Evolutionary conservation across 2,888 invertebrate genomes (phyloP).

Genomic region (Drosophila mayaguana): DNA sequence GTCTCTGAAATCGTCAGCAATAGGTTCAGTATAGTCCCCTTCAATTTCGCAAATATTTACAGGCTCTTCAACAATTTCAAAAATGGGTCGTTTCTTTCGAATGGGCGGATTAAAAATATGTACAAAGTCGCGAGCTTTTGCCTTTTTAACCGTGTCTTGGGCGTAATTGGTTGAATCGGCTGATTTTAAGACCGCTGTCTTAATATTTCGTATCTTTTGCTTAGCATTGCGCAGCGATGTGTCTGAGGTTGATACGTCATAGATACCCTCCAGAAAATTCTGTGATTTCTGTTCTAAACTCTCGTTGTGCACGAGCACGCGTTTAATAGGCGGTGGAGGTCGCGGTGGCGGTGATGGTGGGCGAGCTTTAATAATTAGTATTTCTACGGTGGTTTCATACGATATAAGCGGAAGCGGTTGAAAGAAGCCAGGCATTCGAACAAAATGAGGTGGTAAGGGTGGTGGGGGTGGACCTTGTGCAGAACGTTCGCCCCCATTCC

Average conservation of each 20-base stretch:
- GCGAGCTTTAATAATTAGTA: conserved; percentile 83
- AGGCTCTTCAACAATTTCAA: conserved; percentile 84
- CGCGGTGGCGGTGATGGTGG: conserved; percentile 83
- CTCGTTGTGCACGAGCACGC: conserved; percentile 84
- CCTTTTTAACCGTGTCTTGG: conserved; percentile 85
- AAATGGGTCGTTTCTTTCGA: conserved; percentile 81
- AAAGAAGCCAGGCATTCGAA: conserved; percentile 85
- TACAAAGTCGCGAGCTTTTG: conserved; percentile 84
- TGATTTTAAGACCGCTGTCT: conserved; percentile 84
- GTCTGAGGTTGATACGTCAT: conserved; percentile 81
- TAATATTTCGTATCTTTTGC: conserved; percentile 85
- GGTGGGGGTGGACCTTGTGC: conserved; percentile 74
- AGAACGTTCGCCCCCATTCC: conserved; percentile 54
- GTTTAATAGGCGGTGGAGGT: conserved; percentile 82
- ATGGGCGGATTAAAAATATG: conserved; percentile 85
- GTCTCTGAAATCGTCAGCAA: conserved; percentile 82
- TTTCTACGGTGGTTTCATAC: conserved; percentile 85
- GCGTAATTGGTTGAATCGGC: conserved; percentile 84
- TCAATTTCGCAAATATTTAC: conserved; percentile 61
- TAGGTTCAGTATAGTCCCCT: conserved; percentile 80
- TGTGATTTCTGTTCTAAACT: conserved; percentile 84
- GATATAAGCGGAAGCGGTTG: conserved; percentile 84
- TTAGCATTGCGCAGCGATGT: conserved; percentile 84
- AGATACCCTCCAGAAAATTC: conserved; percentile 84
- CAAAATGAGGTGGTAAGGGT: conserved; percentile 81